Evolutionary conservation across 2,888 invertebrate genomes (phyloP).

Genomic region (Andrena dorsata): DNA sequence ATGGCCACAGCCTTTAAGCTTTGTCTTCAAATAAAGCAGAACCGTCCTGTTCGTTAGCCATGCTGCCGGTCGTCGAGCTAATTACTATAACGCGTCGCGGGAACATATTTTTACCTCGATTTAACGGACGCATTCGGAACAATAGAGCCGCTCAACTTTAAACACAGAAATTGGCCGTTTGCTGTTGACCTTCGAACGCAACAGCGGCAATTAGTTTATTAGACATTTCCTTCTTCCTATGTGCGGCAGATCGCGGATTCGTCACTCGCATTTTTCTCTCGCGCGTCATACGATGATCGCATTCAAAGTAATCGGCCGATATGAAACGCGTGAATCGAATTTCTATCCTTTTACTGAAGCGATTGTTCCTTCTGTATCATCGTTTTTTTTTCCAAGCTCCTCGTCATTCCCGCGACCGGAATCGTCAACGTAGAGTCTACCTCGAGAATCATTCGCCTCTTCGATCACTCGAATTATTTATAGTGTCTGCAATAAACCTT

Average conservation of each 20-base stretch:
- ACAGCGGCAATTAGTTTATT: constrained; percentile 35
- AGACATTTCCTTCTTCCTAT: constrained; percentile 28
- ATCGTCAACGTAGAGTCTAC: background rate
- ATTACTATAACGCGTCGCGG: background rate
- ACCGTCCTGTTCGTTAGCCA: background rate
- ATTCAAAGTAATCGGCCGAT: constrained; percentile 32
- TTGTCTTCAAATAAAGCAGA: background rate
- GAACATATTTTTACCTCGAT: constrained; percentile 3
- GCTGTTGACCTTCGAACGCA: constrained; percentile 5
- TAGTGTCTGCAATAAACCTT: background rate
- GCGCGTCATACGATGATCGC: constrained; percentile 43
- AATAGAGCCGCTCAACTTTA: constrained; percentile 1
- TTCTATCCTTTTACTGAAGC: constrained; percentile 28
- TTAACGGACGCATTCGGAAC: background rate
- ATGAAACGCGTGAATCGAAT: constrained; percentile 16
- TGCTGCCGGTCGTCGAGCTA: background rate
- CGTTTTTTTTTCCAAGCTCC: constrained; percentile 10
- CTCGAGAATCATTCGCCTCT: background rate
- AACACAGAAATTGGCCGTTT: background rate
- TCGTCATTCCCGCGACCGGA: constrained; percentile 13
- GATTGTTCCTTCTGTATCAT: constrained; percentile 18
- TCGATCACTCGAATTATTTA: background rate
- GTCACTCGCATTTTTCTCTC: constrained; percentile 49
- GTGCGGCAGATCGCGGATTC: constrained; percentile 20
- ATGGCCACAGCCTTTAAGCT: background rate